Evolutionary conservation across 2,113 vertebrate species (phyloP), one percentile per base, ranked within the genome.

Genomic region (Misgurnus mizolepis): DNA sequence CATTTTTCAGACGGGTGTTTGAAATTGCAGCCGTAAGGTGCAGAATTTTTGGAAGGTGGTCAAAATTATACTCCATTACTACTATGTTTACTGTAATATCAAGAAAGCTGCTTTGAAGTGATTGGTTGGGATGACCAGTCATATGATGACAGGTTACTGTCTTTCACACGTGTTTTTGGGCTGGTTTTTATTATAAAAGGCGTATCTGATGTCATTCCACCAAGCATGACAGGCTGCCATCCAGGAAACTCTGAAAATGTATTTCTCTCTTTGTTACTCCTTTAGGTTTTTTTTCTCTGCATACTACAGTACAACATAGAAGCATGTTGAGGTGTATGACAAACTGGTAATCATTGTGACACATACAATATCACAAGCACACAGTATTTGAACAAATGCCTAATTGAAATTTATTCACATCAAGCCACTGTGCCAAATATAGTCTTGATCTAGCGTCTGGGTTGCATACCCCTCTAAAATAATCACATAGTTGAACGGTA

Each of bases 171-270:
- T 74, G 67, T 69, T 47, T 34, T 18, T 47, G n/a, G 4, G 60
- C 53, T 53, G 15, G 82, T 65, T 80, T 64, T 82, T 77, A 80
- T 88, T 86, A 88, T 87, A 69, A 85, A 83, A 81, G 84, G 87
- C 83, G 84, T 88, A 86, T 89, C 76, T 90, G 88, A 89, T 87
- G 84, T 90, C 85, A 87, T 88, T 85, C 84, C 83, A 82, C 85
- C 83, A 80, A 77, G 75, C 76, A 81, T 86, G 86, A 85, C 87
- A 86, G 82, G 69, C 86, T 76, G 78, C 82, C 75, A 45, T 87
- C 87, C 87, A 88, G 90, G 89, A 90, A 90, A 90, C 86, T 85
- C 84, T 86, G 84, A 85, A 87, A 84, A 58, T 67, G 61, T 18
- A 43, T 58, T 41, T 14, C 34, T 53, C 62, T 66, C 60, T 67